These are phyloP conservation scores for Rallus limicola DNA, from an alignment of 2,113 vertebrate species.

Conservation along the genomic window DNA sequence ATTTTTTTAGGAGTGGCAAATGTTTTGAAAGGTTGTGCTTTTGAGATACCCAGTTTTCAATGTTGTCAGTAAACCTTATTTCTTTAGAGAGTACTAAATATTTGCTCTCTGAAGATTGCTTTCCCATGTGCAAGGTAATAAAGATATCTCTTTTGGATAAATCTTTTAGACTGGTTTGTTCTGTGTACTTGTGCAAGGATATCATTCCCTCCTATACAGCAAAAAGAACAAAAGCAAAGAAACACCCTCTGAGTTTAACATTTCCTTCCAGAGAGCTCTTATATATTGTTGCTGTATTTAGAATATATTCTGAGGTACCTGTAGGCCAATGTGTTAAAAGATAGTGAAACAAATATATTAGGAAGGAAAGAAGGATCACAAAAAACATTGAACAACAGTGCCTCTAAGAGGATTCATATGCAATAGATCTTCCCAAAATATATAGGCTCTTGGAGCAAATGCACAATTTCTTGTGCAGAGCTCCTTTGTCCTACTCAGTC, in stretches of 20 bases:
- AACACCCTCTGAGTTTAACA: background rate
- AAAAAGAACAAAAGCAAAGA: background rate
- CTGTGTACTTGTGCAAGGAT: background rate
- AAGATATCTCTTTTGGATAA: background rate
- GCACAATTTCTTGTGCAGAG: background rate
- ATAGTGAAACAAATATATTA: background rate
- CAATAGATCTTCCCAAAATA: background rate
- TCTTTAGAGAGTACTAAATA: background rate
- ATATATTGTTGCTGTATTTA: background rate
- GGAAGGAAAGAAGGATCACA: background rate
- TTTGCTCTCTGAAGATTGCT: background rate
- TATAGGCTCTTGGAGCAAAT: background rate
- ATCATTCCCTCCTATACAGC: background rate
- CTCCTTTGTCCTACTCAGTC: background rate
- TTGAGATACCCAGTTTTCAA: background rate
- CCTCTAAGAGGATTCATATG: slow-evolving; percentile 38
- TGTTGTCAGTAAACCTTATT: background rate
- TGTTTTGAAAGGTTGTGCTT: background rate
- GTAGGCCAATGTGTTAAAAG: background rate
- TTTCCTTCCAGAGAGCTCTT: background rate
- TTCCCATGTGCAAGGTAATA: background rate
- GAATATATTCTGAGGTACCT: background rate
- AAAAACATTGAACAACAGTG: slow-evolving; percentile 42
- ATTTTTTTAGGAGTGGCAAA: background rate
- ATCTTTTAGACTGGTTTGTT: background rate